Percentiles rank a stretch among this genome's conserved stretches.
Conservation (phyloP, 2,797 vertebrate genomes). For the Rhincodon typus region DNA sequence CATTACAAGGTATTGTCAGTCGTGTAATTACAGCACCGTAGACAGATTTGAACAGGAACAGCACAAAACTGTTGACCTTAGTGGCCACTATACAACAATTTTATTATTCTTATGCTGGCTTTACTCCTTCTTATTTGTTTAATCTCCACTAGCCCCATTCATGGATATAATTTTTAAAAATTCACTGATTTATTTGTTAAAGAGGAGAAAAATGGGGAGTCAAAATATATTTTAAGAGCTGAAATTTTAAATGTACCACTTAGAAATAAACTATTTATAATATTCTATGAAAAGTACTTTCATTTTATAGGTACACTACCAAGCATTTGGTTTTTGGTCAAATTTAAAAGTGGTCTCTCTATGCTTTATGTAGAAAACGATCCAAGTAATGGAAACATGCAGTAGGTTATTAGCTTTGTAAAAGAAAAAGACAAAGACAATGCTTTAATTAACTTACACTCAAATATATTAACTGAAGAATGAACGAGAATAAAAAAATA, state of each 20-base stretch:
- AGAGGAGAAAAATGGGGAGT: no score
- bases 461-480: neutral
- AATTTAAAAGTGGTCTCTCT: neutral
- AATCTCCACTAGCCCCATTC: neutral
- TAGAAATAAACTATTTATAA: neutral
- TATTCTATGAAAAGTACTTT: neutral
- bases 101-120: constrained; percentile 8
- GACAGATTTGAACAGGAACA: neutral
- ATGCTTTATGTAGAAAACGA: neutral
- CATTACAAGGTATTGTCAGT: constrained; percentile 7
- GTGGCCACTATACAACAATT: neutral
- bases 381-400: neutral
- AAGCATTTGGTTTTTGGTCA: neutral
- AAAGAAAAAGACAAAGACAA: neutral
- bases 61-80: neutral
- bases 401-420: neutral
- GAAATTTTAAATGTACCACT: neutral
- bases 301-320: no score
- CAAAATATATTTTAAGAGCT: neutral
- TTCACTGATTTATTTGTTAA: no score
- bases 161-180: no score
- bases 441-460: neutral
- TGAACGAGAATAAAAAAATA: neutral
- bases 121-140: no score
- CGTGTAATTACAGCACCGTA: constrained; percentile 22